Base-by-base conservation (phyloP, 2,888 invertebrate genomes). In the Diloba caeruleocephala region DNA sequence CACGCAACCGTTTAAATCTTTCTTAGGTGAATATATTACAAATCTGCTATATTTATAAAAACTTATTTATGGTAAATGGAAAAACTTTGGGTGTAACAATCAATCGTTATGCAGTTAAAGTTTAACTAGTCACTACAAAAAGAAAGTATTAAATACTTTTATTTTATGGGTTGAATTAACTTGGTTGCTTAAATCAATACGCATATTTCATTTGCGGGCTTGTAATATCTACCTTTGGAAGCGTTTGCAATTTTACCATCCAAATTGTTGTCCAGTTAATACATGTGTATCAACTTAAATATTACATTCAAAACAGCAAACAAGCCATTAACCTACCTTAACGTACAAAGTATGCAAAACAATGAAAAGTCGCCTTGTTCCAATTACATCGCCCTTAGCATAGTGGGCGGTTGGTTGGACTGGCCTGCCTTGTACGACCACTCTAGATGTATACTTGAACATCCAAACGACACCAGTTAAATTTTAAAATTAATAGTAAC, bases 301-400 rank as follows among this genome's bases (percentile, higher is more conserved):
- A n/a, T n/a, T n/a, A n/a, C n/a, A n/a, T n/a, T n/a, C n/a, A n/a
- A n/a, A n/a, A n/a, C n/a, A n/a, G n/a, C 38, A 34, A 55, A 42
- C 29, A 45, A 25, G 46, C 17, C 31, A 15, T 52, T 34, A 59
- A 50, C 52, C 33, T 56, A 45, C 33, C 43, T 32, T 25, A 50
- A 54, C 38, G 46, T 51, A 58, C 58, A 61, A 41, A 58, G 60
- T 60, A 68, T 67, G 64, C 55, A 67, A 61, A 66, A 76, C 74
- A 81, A 79, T 71, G 75, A 78, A 75, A 80, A 71, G 73, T 74
- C 66, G 64, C 78, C 79, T 76, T 79, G 82, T 69, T 70, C 81
- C 75, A 79, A 81, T 81, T 84, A 76, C 66, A 55, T 59, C 53
- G 72, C 78, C 79, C 79, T 79, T 78, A 71, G 51, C 61, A 44